Percentiles rank a stretch among this genome's conserved stretches.
Evolutionary conservation across 2,797 vertebrate genomes (phyloP).

Genomic region (Cirrhinus mrigala): DNA sequence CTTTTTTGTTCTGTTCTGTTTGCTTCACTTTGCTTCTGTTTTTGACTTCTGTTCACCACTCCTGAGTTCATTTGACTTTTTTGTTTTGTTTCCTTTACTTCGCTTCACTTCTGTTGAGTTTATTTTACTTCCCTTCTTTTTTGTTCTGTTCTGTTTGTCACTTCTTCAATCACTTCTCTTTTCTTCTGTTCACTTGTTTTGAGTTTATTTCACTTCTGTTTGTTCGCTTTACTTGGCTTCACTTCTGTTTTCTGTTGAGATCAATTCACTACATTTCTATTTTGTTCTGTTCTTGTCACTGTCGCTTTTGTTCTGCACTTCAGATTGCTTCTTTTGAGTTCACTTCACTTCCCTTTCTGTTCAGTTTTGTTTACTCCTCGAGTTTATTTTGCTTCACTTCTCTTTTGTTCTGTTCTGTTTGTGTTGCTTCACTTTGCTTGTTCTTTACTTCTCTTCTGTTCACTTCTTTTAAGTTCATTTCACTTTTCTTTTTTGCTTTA

Average conservation of each 20-base stretch:
- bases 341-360: neutral
- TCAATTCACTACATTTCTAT: neutral
- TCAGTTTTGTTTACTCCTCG: neutral
- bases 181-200: neutral
- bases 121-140: too few relatives aligned
- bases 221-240: neutral
- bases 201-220: neutral
- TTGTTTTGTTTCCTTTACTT: neutral
- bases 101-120: neutral
- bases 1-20: too few relatives aligned
- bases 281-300: neutral
- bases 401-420: neutral
- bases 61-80: neutral
- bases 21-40: neutral
- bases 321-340: neutral
- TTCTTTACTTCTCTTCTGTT: neutral
- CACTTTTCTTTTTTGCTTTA: neutral
- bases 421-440: neutral
- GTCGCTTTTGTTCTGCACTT: constrained; percentile 54
- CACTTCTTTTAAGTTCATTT: neutral
- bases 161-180: too few relatives aligned
- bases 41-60: too few relatives aligned
- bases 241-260: too few relatives aligned
- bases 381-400: neutral
- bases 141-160: too few relatives aligned